Conservation (phyloP, 1,140 invertebrate species). For the Triops cancriformis region DNA sequence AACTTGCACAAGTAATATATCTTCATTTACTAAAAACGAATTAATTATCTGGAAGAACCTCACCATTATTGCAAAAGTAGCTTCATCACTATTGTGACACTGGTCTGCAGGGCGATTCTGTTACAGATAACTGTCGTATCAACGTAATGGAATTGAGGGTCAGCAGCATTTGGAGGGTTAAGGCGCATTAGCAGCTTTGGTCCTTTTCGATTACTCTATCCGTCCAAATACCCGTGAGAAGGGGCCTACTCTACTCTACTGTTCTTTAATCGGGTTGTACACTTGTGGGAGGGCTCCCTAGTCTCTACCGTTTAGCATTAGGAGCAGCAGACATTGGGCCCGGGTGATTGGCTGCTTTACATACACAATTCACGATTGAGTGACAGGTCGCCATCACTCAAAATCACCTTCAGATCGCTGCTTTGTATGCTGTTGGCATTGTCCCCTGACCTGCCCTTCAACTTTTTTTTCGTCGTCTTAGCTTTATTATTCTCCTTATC, state of each 20-base stretch:
- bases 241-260: neutral
- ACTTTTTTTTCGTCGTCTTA: neutral
- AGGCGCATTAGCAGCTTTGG: neutral
- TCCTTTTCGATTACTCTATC: neutral
- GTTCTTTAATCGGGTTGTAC: neutral
- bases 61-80: no score
- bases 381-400: neutral
- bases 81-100: no score
- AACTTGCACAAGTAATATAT: no score
- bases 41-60: no score
- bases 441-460: neutral
- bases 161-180: neutral
- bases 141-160: no score
- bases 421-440: neutral
- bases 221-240: slow-evolving; percentile 5
- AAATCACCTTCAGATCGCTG: neutral
- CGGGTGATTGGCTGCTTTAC: neutral
- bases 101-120: no score
- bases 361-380: neutral
- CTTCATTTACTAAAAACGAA: no score
- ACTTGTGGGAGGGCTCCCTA: neutral
- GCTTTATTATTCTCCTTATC: slow-evolving; percentile 2
- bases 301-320: neutral
- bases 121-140: no score
- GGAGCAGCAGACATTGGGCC: neutral